Evolutionary conservation across 2,888 invertebrate species (phyloP).

Genomic region (Polymixis lichenea): DNA sequence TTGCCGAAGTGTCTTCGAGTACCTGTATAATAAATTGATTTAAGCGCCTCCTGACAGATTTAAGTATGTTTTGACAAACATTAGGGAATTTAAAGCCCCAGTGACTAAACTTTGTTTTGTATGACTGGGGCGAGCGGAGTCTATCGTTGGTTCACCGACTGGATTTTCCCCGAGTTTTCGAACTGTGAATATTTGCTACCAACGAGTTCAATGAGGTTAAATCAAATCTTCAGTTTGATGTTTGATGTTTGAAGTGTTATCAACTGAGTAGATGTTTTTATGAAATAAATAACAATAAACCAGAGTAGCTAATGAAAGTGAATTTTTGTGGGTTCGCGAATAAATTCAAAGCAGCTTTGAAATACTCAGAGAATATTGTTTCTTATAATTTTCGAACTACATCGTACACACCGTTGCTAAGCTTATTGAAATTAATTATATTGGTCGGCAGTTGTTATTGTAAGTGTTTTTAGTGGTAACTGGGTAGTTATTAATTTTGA

Average conservation of each 20-base stretch:
- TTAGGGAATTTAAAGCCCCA: conserved; percentile 86
- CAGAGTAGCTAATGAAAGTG: conserved; percentile 28
- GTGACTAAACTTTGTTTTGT: conserved; percentile 85
- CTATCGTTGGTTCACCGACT: conserved; percentile 76
- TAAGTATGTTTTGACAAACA: conserved; percentile 89
- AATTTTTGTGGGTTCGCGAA: conserved; percentile 10
- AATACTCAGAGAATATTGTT: conserved; percentile 41
- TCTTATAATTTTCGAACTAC: conserved; percentile 44
- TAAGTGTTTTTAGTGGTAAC: background rate
- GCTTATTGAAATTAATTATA: conserved; percentile 42
- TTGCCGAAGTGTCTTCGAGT: conserved; percentile 83
- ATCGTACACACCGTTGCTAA: conserved; percentile 27
- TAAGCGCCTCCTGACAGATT: conserved; percentile 88
- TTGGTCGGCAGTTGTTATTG: conserved; percentile 22
- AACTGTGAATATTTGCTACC: conserved; percentile 65
- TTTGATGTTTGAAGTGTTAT: conserved; percentile 50
- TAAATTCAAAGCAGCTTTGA: conserved; percentile 31
- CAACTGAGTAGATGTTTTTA: conserved; percentile 29
- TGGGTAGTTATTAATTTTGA: background rate
- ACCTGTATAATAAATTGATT: conserved; percentile 90
- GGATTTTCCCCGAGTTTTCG: conserved; percentile 77
- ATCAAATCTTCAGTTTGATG: conserved; percentile 39
- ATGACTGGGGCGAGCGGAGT: conserved; percentile 70
- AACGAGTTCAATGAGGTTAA: conserved; percentile 43
- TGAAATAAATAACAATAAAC: conserved; percentile 25